These are phyloP conservation scores for Pipa parva DNA, from an alignment of 2,113 vertebrate genomes.

Conservation along the genomic window DNA sequence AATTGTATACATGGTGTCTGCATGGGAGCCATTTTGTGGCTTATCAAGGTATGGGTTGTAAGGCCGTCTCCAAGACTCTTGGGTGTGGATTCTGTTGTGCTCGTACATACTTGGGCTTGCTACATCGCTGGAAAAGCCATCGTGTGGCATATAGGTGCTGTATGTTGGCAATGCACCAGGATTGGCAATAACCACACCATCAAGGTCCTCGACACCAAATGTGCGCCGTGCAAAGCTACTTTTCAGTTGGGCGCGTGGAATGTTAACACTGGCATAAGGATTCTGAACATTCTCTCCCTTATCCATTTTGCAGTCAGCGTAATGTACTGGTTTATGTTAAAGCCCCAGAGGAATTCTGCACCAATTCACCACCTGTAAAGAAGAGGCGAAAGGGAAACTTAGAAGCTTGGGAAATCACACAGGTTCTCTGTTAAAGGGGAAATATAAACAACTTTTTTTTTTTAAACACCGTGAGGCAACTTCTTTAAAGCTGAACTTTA, in stretches of 20 bases:
- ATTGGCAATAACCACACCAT: slow-evolving; percentile 54
- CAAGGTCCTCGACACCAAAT: slow-evolving; percentile 49
- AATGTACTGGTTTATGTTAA: not conserved
- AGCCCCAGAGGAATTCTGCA: not conserved
- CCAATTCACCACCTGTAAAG: not conserved
- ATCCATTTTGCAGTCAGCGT: slow-evolving; percentile 55
- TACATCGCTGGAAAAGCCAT: fast-evolving
- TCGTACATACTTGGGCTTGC: not conserved
- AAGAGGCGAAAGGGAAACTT: not conserved
- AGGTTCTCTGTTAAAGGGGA: no score
- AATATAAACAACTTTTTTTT: no score
- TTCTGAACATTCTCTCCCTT: slow-evolving; percentile 62
- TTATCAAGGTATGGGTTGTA: slow-evolving; percentile 61
- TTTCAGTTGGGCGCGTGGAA: slow-evolving; percentile 68
- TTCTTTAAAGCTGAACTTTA: no score
- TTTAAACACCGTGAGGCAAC: no score
- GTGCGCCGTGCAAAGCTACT: slow-evolving; percentile 54
- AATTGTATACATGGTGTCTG: slow-evolving; percentile 45
- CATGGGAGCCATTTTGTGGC: slow-evolving; percentile 27
- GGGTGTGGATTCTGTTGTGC: not conserved
- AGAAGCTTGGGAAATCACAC: no score
- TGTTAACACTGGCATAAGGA: slow-evolving; percentile 64
- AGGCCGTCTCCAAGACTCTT: slow-evolving; percentile 48
- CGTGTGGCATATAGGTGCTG: slow-evolving; percentile 12
- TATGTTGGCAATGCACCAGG: slow-evolving; percentile 31